Percentiles rank a stretch among this genome's conserved stretches.
Conservation (phyloP, 2,113 vertebrate species). For the Amblyopsis rosae region DNA sequence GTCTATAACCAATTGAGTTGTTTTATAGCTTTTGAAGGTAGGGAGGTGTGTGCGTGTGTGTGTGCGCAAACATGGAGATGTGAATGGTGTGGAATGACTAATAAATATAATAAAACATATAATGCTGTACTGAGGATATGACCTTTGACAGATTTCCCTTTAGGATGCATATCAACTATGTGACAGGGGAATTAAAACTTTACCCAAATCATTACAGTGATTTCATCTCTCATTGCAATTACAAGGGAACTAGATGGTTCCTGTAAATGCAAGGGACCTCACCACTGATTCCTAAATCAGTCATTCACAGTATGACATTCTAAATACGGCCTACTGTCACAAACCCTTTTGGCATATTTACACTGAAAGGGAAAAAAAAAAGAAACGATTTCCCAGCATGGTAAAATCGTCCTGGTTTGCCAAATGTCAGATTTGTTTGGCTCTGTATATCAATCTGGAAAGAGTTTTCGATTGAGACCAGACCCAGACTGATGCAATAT, state of each 20-base stretch:
- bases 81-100: neutral
- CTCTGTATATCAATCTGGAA: too few species aligned
- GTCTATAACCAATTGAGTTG: conserved; percentile 11
- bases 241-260: neutral
- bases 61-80: conserved; percentile 2
- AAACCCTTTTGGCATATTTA: too few species aligned
- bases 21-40: conserved; percentile 29
- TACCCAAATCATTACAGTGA: neutral
- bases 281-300: too few species aligned
- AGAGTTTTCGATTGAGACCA: too few species aligned
- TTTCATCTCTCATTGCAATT: neutral
- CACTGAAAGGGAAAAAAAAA: too few species aligned
- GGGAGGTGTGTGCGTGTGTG: neutral
- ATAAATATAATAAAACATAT: neutral
- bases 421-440: too few species aligned
- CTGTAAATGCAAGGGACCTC: too few species aligned
- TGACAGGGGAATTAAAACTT: neutral
- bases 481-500: too few species aligned
- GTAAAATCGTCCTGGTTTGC: too few species aligned
- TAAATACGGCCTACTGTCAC: too few species aligned
- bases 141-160: neutral
- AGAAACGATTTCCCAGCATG: too few species aligned
- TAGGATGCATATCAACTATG: conserved; percentile 18
- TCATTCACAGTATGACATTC: too few species aligned
- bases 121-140: neutral